These are phyloP conservation scores for Peromyscus leucopus DNA, from an alignment of 2,113 vertebrate genomes.

Conservation along the genomic window DNA sequence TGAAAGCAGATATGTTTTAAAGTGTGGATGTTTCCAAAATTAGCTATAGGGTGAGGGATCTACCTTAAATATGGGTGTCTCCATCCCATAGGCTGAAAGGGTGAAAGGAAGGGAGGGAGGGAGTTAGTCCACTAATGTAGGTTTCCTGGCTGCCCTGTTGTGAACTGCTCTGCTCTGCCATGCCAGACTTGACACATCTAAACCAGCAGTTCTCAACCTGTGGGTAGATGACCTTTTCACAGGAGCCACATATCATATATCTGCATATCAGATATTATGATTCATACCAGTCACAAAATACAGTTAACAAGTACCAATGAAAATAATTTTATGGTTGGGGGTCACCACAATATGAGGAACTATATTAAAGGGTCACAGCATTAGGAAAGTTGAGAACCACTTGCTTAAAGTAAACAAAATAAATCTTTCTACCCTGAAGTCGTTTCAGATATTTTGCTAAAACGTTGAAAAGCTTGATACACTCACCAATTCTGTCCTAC, in stretches of 20 bases:
- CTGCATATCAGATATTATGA: not conserved
- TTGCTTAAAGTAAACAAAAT: not conserved
- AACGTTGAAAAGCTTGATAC: not conserved
- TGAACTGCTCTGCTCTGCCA: not conserved
- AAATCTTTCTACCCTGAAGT: not conserved
- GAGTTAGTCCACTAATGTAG: not conserved
- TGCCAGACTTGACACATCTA: not conserved
- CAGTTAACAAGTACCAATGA: not conserved
- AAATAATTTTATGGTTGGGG: not conserved
- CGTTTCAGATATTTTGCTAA: not conserved
- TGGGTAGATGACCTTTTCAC: not conserved
- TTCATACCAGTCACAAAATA: not conserved
- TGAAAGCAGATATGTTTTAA: not conserved
- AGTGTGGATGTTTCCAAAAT: not conserved
- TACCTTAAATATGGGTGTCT: not conserved
- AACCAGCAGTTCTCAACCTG: not conserved
- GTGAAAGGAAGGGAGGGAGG: not conserved
- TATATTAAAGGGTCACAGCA: not conserved
- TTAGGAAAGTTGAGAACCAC: not conserved
- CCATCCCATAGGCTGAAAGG: not conserved
- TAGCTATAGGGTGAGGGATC: not conserved
- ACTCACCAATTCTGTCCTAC: not conserved
- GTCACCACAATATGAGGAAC: not conserved
- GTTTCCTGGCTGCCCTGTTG: not conserved
- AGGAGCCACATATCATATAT: not conserved